A percentile compares a stretch with the other conserved stretches of the same genome.
These are phyloP conservation scores for Ophion slaviceki DNA, from an alignment of 2,888 invertebrate genomes.

Conservation along the genomic window DNA sequence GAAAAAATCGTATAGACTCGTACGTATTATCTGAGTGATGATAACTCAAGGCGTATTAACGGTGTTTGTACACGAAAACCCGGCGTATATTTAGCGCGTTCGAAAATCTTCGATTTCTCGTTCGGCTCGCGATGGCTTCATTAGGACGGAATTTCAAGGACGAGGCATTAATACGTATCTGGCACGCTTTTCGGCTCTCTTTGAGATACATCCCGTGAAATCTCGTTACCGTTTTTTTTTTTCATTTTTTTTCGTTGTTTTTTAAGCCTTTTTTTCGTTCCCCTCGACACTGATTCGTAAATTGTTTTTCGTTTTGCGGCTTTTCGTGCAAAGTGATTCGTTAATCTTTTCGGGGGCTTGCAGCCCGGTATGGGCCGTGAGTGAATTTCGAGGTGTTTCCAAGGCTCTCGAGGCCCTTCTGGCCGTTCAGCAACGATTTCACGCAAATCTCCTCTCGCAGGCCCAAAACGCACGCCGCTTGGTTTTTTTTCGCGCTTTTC, in stretches of 20 bases:
- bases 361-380: not conserved
- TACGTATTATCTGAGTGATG: slow-evolving; percentile 53
- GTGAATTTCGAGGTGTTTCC: slow-evolving; percentile 13
- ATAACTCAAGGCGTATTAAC: slow-evolving; percentile 59
- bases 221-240: slow-evolving; percentile 13
- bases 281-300: slow-evolving; percentile 16
- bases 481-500: not conserved
- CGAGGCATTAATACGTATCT: slow-evolving; percentile 58
- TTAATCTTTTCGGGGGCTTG: slow-evolving; percentile 44
- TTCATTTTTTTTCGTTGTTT: not conserved
- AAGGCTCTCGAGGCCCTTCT: not conserved
- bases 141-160: slow-evolving; percentile 72
- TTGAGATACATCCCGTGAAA: slow-evolving; percentile 18
- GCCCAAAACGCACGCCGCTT: not conserved
- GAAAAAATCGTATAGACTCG: slow-evolving; percentile 17
- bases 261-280: not conserved
- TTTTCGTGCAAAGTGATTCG: slow-evolving; percentile 58
- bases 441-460: slow-evolving; percentile 21
- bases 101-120: slow-evolving; percentile 18
- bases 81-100: slow-evolving; percentile 42
- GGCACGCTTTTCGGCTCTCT: slow-evolving; percentile 37
- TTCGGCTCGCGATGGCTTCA: slow-evolving; percentile 68
- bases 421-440: slow-evolving; percentile 33
- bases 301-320: slow-evolving; percentile 24
- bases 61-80: slow-evolving; percentile 61